Base-by-base conservation (phyloP, 2,797 vertebrate species). In the Adrianichthys oophorus region DNA sequence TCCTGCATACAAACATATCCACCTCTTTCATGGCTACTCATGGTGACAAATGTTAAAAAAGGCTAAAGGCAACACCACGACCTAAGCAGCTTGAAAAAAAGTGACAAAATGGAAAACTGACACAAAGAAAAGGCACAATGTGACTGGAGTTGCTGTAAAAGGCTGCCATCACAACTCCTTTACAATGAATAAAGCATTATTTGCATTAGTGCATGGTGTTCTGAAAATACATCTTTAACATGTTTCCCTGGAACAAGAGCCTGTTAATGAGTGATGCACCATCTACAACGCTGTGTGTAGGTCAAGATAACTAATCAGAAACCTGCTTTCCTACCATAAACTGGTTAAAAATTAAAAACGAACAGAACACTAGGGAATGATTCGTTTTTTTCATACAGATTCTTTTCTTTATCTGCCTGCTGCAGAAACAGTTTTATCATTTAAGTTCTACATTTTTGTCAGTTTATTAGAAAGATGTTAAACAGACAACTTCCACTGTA, bases 321-420 rank as follows among this genome's bases (percentile, higher is more conserved):
- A 24, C 47, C 23, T 18, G 21, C 7, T 42, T 24, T 45, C 15
- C 0, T 40, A 45, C 47, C 72, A 67, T 62, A 79, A 63, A 72
- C 62, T 55, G 42, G 57, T 79, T 69, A 71, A 79, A 80, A 41
- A 59, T 69, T 73, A 58, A 65, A 66, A 59, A 51, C 63, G 32
- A 74, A 46, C 65, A 62, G 70, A 19, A 23, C 18, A 41, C 61
- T 23, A 40, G 13, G 48, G 50, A 12, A 15, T 41, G 1, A 32
- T 57, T 50, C 17, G n/a, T 52, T 45, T 44, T 23, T 2, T 41
- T 50, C 50, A 21, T 12, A 7, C 7, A 7, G 41, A n/a, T 15
- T 42, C 10, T 42, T 16, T 15, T 15, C 57, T 49, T 32, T 0
- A 53, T 57, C 62, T 48, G 32, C 32, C 32, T 29, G 21, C 43